Conservation (phyloP, 2,797 vertebrate species). For the Eptatretus atami region DNA sequence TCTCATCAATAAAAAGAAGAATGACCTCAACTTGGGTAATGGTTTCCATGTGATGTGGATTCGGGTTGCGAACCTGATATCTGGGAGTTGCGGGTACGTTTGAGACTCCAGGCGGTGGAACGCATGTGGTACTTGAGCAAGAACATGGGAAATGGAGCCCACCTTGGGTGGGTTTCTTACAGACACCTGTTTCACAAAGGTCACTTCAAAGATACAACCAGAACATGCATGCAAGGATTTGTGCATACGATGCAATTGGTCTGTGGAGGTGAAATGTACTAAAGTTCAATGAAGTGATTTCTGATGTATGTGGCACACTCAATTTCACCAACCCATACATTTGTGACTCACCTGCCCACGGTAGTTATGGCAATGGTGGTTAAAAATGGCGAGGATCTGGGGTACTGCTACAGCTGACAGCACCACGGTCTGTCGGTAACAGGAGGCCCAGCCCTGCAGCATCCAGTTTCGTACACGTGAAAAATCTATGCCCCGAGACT, state of each 20-base stretch:
- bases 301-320: neutral
- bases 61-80: conserved; percentile 28
- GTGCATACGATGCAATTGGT: too few species aligned
- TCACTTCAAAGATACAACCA: neutral
- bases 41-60: too few species aligned
- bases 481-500: conserved; percentile 62
- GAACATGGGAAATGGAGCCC: conserved; percentile 50
- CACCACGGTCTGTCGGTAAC: conserved; percentile 62
- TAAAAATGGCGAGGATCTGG: conserved; percentile 57
- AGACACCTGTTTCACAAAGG: conserved; percentile 18
- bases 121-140: conserved; percentile 70
- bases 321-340: neutral
- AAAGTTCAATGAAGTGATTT: neutral
- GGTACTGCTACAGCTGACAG: conserved; percentile 59
- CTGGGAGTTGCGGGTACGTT: conserved; percentile 27
- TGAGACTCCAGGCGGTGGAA: conserved; percentile 45
- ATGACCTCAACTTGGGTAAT: too few species aligned
- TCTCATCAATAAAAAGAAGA: too few species aligned
- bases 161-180: conserved; percentile 28
- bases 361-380: conserved; percentile 47
- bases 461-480: conserved; percentile 71
- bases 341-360: conserved; percentile 31
- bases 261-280: too few species aligned
- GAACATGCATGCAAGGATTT: neutral
- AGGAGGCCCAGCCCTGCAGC: conserved; percentile 48